Conservation (phyloP, 2,113 vertebrate species). For the Eulemur macaco region DNA sequence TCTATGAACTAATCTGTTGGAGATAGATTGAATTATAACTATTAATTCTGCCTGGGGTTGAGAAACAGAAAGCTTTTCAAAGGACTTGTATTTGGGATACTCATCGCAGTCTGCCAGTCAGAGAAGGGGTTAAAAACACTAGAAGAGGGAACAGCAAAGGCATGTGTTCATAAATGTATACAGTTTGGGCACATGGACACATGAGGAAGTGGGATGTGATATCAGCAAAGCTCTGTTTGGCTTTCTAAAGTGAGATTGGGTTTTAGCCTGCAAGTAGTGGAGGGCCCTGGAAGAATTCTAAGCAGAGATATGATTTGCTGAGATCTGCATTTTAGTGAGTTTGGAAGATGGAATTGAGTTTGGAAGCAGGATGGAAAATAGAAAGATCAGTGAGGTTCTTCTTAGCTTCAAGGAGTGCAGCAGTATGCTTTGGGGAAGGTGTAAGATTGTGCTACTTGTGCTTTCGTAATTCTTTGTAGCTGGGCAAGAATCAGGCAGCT, state of each 20-base stretch:
- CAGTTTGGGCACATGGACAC: neutral
- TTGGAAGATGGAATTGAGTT: neutral
- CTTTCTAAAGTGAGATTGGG: neutral
- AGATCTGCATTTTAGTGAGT: neutral
- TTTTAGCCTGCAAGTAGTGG: neutral
- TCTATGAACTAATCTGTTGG: neutral
- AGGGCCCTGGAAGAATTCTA: neutral
- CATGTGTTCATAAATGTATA: neutral
- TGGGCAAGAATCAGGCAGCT: neutral
- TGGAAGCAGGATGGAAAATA: neutral
- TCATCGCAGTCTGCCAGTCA: neutral
- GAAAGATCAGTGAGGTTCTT: neutral
- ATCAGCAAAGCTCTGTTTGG: neutral
- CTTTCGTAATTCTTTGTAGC: neutral
- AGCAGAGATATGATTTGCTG: neutral
- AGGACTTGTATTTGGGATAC: neutral
- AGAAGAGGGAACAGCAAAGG: neutral
- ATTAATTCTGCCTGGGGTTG: neutral
- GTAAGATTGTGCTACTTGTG: neutral
- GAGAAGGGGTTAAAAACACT: neutral
- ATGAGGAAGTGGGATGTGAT: neutral
- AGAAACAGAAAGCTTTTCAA: neutral
- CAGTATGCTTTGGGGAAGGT: neutral
- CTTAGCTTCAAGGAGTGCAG: neutral
- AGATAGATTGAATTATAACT: neutral